Percentiles rank a stretch among this genome's conserved stretches.
phyloP scores from a whole-genome alignment of 2,888 invertebrate species.

The Drosophila demipolita region DNA sequence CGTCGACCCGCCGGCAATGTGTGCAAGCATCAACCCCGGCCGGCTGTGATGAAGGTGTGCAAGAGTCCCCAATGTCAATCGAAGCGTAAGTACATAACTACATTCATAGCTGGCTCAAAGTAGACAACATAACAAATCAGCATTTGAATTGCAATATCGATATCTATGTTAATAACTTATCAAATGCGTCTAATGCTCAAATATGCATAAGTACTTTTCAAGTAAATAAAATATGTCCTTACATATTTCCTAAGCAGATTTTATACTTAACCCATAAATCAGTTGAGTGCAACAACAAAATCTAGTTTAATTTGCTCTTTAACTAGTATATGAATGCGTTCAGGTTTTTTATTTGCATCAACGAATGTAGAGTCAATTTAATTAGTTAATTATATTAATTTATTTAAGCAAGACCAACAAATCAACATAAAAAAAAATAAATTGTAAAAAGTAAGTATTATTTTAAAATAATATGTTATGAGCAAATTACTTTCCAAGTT shows the following conservation, averaged over 20 bases:
- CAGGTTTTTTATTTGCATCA: too few species aligned
- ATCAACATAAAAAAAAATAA: too few species aligned
- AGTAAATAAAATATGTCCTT: not conserved
- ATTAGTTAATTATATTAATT: too few species aligned
- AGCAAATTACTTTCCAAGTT: too few species aligned
- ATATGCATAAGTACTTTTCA: not conserved
- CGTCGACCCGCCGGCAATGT: constrained; percentile 93
- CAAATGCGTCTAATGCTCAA: not conserved
- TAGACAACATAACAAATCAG: not conserved
- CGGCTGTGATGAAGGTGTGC: constrained; percentile 92
- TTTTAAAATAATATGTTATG: too few species aligned
- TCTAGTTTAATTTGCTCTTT: not conserved
- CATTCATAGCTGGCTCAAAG: not conserved
- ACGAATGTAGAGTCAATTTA: not conserved
- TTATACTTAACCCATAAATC: not conserved
- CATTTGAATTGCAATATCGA: not conserved
- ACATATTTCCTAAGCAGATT: not conserved
- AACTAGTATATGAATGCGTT: not conserved
- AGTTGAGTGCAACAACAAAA: not conserved
- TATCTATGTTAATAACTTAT: not conserved
- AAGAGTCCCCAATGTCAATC: constrained; percentile 88
- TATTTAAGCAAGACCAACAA: too few species aligned
- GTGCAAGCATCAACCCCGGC: constrained; percentile 91
- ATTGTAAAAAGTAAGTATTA: too few species aligned
- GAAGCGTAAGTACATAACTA: constrained; percentile 85